A percentile compares a stretch with the other conserved stretches of the same genome.
phyloP scores from a whole-genome alignment of 2,113 vertebrate genomes.

The Phalacrocorax pelagicus region DNA sequence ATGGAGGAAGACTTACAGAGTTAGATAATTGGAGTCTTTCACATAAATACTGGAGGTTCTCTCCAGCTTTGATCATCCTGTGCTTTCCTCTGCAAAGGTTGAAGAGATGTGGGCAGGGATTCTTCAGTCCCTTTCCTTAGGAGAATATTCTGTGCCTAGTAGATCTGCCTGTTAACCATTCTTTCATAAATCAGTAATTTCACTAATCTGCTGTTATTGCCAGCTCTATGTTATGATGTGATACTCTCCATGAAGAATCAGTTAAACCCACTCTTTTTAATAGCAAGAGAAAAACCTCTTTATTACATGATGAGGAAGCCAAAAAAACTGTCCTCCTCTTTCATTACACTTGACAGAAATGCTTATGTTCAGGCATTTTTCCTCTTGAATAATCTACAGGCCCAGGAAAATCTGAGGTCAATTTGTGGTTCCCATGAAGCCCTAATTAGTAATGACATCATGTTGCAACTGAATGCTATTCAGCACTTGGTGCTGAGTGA shows the following conservation, averaged over 20 bases:
- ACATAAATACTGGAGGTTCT: background rate
- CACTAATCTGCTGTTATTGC: background rate
- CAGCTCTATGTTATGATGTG: background rate
- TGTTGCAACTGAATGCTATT: background rate
- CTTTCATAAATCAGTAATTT: background rate
- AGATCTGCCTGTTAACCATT: background rate
- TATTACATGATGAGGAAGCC: background rate
- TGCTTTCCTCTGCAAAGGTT: background rate
- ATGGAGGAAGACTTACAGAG: background rate
- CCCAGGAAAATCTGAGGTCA: conserved; percentile 59
- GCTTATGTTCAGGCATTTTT: background rate
- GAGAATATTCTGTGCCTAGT: background rate
- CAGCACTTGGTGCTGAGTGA: background rate
- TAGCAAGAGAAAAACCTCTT: background rate
- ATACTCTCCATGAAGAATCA: background rate
- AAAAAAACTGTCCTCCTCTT: background rate
- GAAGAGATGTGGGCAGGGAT: background rate
- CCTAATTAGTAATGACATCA: conserved; percentile 44
- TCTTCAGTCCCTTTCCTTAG: background rate
- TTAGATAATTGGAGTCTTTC: background rate
- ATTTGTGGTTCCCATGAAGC: background rate
- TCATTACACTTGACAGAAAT: background rate
- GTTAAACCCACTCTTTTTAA: background rate
- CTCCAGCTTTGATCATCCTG: background rate
- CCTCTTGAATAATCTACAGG: conserved; percentile 4